Evolutionary conservation across 2,797 vertebrate genomes (phyloP).

Genomic region (Limnodromus scolopaceus): DNA sequence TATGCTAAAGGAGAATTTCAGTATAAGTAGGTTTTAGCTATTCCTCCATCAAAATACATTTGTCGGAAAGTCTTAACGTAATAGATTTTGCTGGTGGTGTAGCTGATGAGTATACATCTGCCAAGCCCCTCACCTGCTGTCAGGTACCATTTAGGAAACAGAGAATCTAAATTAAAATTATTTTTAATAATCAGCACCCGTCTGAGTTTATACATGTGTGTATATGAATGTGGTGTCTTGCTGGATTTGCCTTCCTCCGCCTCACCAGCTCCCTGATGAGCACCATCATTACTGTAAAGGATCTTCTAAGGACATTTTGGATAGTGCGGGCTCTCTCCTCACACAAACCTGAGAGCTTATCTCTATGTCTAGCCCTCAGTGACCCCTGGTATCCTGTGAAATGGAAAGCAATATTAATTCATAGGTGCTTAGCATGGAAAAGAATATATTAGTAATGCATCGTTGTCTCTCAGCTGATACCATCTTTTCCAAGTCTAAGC

Average conservation of each 20-base stretch:
- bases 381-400: neutral
- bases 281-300: neutral
- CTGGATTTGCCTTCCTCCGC: neutral
- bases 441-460: neutral
- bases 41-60: neutral
- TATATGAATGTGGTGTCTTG: neutral
- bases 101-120: neutral
- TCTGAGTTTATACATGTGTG: neutral
- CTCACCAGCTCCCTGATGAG: neutral
- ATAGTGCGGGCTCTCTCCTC: accelerated
- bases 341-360: neutral
- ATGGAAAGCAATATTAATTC: neutral
- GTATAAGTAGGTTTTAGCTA: neutral
- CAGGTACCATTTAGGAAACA: neutral
- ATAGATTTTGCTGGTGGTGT: neutral
- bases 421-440: neutral
- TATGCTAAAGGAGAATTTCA: neutral
- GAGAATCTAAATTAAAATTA: neutral
- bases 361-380: accelerated
- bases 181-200: neutral
- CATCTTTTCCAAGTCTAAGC: neutral
- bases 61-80: accelerated
- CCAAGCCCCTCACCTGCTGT: neutral
- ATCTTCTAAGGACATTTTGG: neutral
- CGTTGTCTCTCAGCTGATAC: neutral